Conservation (phyloP, 2,113 vertebrate species). For the Hippocampus zosterae region DNA sequence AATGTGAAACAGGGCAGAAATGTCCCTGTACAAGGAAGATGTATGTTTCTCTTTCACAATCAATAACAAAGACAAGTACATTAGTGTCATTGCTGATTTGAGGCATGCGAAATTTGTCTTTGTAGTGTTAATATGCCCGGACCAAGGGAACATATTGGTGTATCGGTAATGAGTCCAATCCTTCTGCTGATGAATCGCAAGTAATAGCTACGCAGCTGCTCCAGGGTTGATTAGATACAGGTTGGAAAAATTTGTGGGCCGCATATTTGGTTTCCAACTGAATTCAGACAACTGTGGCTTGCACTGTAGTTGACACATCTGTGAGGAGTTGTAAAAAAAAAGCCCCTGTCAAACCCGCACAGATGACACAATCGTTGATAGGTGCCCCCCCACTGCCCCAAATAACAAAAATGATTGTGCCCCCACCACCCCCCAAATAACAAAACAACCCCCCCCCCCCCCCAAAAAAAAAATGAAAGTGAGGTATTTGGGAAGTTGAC, state of each 20-base stretch:
- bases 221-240: constrained; percentile 16
- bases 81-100: constrained; percentile 9
- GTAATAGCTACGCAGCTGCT: constrained; percentile 26
- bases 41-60: constrained; percentile 12
- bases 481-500: background rate
- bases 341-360: background rate
- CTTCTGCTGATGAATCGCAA: constrained; percentile 40
- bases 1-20: constrained; percentile 9
- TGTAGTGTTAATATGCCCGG: constrained; percentile 23
- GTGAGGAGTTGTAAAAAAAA: background rate
- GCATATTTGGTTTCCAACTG: constrained; percentile 13
- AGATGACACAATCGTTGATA: background rate
- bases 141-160: constrained; percentile 19
- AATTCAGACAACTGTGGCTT: background rate
- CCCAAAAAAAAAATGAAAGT: background rate
- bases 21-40: constrained; percentile 21
- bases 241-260: constrained; percentile 7
- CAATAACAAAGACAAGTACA: constrained; percentile 4
- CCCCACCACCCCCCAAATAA: background rate
- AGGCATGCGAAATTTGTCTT: constrained; percentile 8
- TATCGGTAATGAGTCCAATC: constrained; percentile 18
- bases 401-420: background rate
- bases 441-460: background rate
- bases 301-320: background rate
- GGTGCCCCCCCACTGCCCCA: background rate